Conservation (phyloP, 92 coral and sea anemone genomes). For the Bergia sp. region DNA sequence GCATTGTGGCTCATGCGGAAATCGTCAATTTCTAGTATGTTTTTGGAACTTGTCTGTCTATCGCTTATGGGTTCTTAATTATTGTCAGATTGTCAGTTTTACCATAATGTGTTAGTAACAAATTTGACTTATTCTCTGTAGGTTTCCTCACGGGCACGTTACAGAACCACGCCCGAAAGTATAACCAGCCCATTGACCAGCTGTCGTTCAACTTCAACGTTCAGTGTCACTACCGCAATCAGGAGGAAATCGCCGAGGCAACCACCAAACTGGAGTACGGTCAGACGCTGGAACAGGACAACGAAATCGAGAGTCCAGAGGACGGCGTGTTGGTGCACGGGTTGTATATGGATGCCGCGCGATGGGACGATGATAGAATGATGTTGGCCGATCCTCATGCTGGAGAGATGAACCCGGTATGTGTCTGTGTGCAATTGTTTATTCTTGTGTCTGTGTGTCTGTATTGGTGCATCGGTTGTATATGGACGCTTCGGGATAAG, state of each 20-base stretch:
- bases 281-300: conserved; percentile 82
- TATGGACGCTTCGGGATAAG: conserved; percentile 92
- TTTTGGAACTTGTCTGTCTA: no score
- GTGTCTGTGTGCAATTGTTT: background rate
- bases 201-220: conserved; percentile 93
- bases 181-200: conserved; percentile 98
- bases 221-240: conserved; percentile 83
- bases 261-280: conserved; percentile 76
- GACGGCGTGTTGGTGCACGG: conserved; percentile 99
- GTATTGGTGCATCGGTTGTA: conserved; percentile 94
- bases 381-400: conserved; percentile 90
- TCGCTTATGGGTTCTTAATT: no score
- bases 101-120: background rate
- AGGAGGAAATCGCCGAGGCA: conserved; percentile 95
- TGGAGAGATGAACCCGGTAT: conserved; percentile 98
- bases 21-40: no score
- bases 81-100: background rate
- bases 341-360: conserved; percentile 88
- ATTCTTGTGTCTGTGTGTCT: conserved; percentile 2
- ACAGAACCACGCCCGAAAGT: conserved; percentile 99
- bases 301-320: conserved; percentile 75
- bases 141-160: conserved; percentile 97
- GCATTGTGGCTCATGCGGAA: no score
- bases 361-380: conserved; percentile 95
- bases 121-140: conserved; percentile 31